Base-by-base conservation (phyloP, 1,140 invertebrate genomes). In the Phymorhynchus buccinoides region DNA sequence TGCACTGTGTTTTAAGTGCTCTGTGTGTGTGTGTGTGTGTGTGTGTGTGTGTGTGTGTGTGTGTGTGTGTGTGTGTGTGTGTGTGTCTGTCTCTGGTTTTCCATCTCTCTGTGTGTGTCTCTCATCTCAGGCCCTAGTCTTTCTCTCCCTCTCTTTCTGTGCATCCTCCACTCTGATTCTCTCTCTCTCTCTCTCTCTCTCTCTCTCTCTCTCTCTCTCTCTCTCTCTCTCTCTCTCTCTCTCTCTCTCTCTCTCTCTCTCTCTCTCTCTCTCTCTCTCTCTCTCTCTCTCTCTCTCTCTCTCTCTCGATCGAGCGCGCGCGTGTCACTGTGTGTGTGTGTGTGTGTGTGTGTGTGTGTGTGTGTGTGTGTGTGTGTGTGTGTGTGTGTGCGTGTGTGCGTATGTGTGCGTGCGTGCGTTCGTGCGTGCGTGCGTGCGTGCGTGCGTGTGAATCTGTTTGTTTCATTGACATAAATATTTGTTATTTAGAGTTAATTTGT, bases 181-280 rank as follows among this genome's bases (percentile, higher is more conserved):
- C 77, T 79, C n/a, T 75, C 73, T 75, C 27, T 12, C 35, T 37
- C 18, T 79, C 39, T 37, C 12, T 75, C 73, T 75, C 32, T 37
- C 14, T 37, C 9, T 27, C 35, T 9, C 39, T 35, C n/a, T 35
- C n/a, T 75, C 37, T 16, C 30, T 12, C 37, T 12, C 14, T 35
- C 37, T 12, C 30, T 35, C 30, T n/a, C 73, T 35, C n/a, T 12
- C 14, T 12, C 12, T 27, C 27, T 79, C 32, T 37, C 79, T 81
- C 27, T 52, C 48, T 81, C 27, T 81, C 44, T 56, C 16, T 44
- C 30, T 66, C 30, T 52, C 79, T 27, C 16, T 48, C 48, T 35
- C 48, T 3, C 48, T 35, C 30, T 80, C 39, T 80, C 41, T 80
- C 62, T 66, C 27, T 66, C 62, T 66, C 62, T 66, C 62, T 52